Base-by-base conservation (phyloP, 2,888 invertebrate species). In the Odontothrips loti region DNA sequence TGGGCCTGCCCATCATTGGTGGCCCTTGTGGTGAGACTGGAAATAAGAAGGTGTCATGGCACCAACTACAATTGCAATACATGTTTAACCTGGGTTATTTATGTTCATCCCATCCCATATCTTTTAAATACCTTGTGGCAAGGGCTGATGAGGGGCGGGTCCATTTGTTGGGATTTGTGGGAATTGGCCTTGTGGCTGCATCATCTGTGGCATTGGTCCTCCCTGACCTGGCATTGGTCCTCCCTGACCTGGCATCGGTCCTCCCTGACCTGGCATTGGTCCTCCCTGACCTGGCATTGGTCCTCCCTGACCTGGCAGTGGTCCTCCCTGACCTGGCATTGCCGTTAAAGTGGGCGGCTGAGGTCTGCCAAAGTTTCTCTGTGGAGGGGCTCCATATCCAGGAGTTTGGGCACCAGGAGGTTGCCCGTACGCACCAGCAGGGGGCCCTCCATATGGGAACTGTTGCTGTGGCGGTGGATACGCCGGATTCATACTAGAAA, bases 401-500 rank as follows among this genome's bases (percentile, higher is more conserved):
- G 17, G 58, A 58, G 6, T 58, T 23, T 75, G 68, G 10, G 23
- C 68, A 23, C 23, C 27, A 23, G 68, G 68, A 12, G 27, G 3
- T 27, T 23, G 68, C 8, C 68, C 68, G 9, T 75, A 75, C 8
- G 27, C 68, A 23, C 23, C 27, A 11, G 23, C 68, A 1, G 68
- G 68, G 12, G 68, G 68, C 27, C 23, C 68, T 27, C 68, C 68
- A 75, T 75, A 75, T 75, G 68, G 58, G 15, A 58, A 20, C n/a
- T 17, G 68, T 75, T 43, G 34, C 34, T 75, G 68, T 75, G 68
- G 68, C 68, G 68, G 68, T 9, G 23, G 68, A 27, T 75, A 75
- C 68, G 68, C 68, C 68, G 68, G 68, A 75, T 75, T 75, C 68
- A 75, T 75, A 27, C 27, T 75, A 23, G 27, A 75, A 11, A 11